phyloP scores from a whole-genome alignment of 2,113 vertebrate species.

The Salvelinus sp. region DNA sequence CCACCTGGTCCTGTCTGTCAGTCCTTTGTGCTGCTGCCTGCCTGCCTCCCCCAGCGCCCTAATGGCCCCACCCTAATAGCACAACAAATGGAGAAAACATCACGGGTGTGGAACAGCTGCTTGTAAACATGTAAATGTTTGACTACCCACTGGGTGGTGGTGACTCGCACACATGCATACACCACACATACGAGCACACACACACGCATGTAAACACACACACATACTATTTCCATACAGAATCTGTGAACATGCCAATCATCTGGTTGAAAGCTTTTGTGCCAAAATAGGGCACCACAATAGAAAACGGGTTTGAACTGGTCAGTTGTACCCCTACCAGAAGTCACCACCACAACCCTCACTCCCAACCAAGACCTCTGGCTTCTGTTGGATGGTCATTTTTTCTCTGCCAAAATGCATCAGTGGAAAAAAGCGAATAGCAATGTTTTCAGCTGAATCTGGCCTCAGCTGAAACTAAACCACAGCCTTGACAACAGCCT shows the following conservation, averaged over 20 bases:
- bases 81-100: conserved; percentile 80
- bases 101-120: conserved; percentile 79
- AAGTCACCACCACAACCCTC: conserved; percentile 16
- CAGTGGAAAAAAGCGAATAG: conserved; percentile 65
- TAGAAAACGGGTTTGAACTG: conserved; percentile 64
- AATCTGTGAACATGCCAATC: conserved; percentile 70
- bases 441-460: conserved; percentile 72
- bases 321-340: conserved; percentile 57
- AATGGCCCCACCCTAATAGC: conserved; percentile 45
- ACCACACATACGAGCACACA: conserved; percentile 1
- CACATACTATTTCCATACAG: conserved; percentile 30
- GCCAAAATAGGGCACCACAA: conserved; percentile 50
- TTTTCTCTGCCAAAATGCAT: conserved; percentile 54
- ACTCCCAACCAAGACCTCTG: conserved; percentile 15
- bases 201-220: conserved; percentile 24
- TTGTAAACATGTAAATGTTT: conserved; percentile 79
- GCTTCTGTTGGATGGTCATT: background rate
- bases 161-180: conserved; percentile 34
- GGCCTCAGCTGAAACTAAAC: conserved; percentile 72
- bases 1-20: conserved; percentile 75
- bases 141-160: conserved; percentile 70
- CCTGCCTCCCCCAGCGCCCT: too few species aligned
- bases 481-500: conserved; percentile 76
- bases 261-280: conserved; percentile 59
- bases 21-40: background rate